These are phyloP conservation scores for Ichneumoninae sp. DNA, from an alignment of 2,888 invertebrate genomes.

Conservation along the genomic window DNA sequence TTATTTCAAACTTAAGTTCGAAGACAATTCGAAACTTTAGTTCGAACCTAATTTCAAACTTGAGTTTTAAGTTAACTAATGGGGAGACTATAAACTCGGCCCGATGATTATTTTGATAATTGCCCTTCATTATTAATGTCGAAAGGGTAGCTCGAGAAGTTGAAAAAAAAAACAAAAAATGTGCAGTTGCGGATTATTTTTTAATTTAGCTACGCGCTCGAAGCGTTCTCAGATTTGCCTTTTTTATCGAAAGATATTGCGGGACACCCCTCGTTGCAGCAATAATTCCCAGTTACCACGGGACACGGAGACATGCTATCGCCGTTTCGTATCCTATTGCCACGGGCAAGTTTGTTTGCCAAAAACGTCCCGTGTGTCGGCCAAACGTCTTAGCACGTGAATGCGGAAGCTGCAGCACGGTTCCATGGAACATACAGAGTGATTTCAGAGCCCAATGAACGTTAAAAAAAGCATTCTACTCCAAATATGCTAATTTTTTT, in stretches of 20 bases:
- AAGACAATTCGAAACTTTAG: too few species aligned
- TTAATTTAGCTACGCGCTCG: neutral
- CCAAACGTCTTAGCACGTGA: conserved; percentile 73
- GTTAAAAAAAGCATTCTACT: neutral
- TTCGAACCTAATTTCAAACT: too few species aligned
- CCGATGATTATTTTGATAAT: too few species aligned
- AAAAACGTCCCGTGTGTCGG: conserved; percentile 66
- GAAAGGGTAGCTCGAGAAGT: neutral
- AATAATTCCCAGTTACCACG: conserved; percentile 35
- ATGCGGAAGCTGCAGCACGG: conserved; percentile 64
- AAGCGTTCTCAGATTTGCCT: neutral
- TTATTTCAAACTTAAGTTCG: too few species aligned
- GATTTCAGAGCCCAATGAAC: conserved; percentile 3
- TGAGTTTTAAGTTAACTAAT: too few species aligned
- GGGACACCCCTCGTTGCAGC: conserved; percentile 21
- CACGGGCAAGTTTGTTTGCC: conserved; percentile 65
- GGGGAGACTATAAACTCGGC: too few species aligned
- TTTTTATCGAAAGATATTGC: conserved; percentile 24
- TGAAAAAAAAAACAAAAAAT: neutral
- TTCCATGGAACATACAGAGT: conserved; percentile 10
- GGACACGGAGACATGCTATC: conserved; percentile 22
- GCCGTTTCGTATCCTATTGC: conserved; percentile 23
- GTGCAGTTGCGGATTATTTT: neutral
- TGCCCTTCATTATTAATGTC: too few species aligned
- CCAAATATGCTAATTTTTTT: conserved; percentile 1